Evolutionary conservation across 2,888 invertebrate species (phyloP).

Genomic region (Holacanthella duospinosa): DNA sequence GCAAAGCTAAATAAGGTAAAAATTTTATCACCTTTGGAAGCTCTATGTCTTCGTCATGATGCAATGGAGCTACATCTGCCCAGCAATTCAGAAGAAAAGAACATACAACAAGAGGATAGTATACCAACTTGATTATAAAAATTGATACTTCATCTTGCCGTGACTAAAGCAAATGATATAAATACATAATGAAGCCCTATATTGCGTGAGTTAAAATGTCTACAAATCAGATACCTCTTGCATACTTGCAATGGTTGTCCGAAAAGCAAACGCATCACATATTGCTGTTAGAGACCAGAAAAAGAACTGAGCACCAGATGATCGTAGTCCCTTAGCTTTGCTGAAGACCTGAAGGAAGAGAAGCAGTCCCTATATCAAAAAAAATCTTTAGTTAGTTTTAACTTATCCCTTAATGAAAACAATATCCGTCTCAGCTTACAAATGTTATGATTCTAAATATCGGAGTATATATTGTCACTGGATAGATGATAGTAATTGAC

Average conservation of each 20-base stretch:
- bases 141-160: too few species aligned
- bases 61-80: background rate
- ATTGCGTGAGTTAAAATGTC: too few species aligned
- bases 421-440: constrained; percentile 6
- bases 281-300: constrained; percentile 20
- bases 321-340: constrained; percentile 21
- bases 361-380: constrained; percentile 39
- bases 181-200: too few species aligned
- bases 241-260: constrained; percentile 8
- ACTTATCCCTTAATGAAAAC: too few species aligned
- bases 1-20: too few species aligned
- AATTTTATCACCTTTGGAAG: too few species aligned
- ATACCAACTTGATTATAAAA: too few species aligned
- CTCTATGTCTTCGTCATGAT: too few species aligned
- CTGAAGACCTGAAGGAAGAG: constrained; percentile 22
- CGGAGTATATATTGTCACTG: background rate
- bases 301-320: constrained; percentile 19
- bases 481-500: background rate
- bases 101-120: background rate
- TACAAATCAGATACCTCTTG: too few species aligned
- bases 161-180: too few species aligned
- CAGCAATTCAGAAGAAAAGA: background rate
- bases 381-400: too few species aligned
- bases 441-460: background rate
- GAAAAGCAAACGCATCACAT: background rate